phyloP scores from a whole-genome alignment of 2,797 vertebrate species.

The Eospalax fontanierii region DNA sequence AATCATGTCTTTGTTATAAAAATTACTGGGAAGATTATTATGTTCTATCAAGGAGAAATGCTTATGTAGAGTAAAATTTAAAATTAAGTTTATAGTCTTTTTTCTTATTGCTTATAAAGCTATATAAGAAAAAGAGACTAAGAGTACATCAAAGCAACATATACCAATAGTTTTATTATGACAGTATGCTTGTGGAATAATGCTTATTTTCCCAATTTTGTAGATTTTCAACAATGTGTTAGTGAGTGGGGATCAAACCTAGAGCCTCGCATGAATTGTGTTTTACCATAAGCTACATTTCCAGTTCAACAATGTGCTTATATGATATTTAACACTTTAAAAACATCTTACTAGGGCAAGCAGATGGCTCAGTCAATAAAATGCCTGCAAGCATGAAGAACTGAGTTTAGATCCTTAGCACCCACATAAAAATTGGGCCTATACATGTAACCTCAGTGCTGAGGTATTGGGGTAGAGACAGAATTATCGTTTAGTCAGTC shows the following conservation, averaged over 20 bases:
- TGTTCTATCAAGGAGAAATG: slow-evolving; percentile 2
- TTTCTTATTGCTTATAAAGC: slow-evolving; percentile 52
- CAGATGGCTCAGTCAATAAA: background rate
- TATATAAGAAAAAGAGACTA: background rate
- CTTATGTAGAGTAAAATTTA: slow-evolving; percentile 36
- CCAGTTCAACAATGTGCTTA: background rate
- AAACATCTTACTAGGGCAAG: slow-evolving; percentile 1
- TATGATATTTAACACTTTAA: slow-evolving; percentile 39
- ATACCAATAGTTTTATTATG: background rate
- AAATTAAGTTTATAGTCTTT: slow-evolving; percentile 52
- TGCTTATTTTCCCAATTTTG: slow-evolving; percentile 38
- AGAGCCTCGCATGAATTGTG: background rate
- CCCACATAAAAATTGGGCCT: background rate
- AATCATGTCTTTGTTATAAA: slow-evolving; percentile 21
- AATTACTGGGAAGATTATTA: slow-evolving; percentile 11
- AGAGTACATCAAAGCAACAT: slow-evolving; percentile 33
- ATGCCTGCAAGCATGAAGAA: background rate
- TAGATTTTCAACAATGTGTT: slow-evolving; percentile 10
- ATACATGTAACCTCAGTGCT: background rate
- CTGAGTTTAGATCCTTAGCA: background rate
- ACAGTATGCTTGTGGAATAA: background rate
- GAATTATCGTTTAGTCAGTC: background rate
- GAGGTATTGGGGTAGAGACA: background rate
- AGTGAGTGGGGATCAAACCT: background rate
- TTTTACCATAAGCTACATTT: background rate